These are phyloP conservation scores for Bemisia tabaci DNA, from an alignment of 1,140 invertebrate genomes.

Conservation along the genomic window DNA sequence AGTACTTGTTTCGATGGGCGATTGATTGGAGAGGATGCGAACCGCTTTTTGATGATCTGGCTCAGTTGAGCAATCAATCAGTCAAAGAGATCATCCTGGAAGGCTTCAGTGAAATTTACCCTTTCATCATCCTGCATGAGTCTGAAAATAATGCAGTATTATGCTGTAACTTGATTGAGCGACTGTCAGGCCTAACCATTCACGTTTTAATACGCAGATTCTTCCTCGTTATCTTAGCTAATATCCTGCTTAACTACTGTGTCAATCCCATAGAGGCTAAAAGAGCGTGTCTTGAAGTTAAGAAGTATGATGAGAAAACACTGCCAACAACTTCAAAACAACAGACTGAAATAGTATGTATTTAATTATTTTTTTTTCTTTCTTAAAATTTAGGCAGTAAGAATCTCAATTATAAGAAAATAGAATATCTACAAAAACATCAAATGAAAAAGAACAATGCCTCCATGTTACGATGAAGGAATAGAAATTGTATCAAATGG, in stretches of 20 bases:
- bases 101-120: not conserved
- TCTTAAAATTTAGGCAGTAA: no score
- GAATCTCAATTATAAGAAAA: no score
- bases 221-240: not conserved
- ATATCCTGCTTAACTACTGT: not conserved
- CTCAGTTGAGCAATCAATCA: not conserved
- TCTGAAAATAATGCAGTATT: not conserved
- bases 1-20: not conserved
- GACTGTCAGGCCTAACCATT: not conserved
- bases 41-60: not conserved
- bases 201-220: not conserved
- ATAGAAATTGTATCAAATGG: no score
- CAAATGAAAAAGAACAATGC: no score
- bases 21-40: not conserved
- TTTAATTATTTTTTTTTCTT: no score
- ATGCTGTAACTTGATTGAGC: not conserved
- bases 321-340: not conserved
- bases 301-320: not conserved
- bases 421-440: no score
- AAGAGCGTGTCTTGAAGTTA: not conserved
- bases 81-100: not conserved
- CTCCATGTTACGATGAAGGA: no score
- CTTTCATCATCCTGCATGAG: not conserved
- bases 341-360: not conserved
- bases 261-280: not conserved